A percentile compares a stretch with the other conserved stretches of the same genome.
phyloP scores from a whole-genome alignment of 1,140 invertebrate species.

The Micrasema longulum region DNA sequence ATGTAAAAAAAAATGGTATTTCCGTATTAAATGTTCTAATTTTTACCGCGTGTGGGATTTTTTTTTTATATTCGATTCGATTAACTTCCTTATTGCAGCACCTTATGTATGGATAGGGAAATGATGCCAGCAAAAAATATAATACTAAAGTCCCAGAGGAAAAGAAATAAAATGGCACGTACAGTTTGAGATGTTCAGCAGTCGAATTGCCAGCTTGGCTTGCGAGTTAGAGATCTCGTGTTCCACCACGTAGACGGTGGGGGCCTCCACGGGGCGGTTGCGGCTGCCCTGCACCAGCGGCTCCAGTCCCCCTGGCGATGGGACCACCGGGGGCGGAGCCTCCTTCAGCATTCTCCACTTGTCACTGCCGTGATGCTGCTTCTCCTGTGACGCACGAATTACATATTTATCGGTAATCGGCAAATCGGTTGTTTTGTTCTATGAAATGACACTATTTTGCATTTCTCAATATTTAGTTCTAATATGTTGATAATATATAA shows the following conservation, averaged over 20 bases:
- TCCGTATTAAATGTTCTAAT: no score
- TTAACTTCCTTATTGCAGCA: no score
- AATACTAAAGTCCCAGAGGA: no score
- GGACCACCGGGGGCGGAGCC: conserved; percentile 36
- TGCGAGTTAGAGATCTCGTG: conserved; percentile 67
- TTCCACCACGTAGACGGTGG: conserved; percentile 70
- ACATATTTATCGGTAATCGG: neutral
- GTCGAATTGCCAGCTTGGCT: conserved; percentile 61
- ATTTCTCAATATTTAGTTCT: no score
- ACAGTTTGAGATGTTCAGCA: neutral
- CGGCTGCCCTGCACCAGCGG: conserved; percentile 41
- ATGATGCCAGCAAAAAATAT: no score
- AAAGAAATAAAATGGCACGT: no score
- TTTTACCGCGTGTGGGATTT: no score
- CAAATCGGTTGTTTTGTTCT: neutral
- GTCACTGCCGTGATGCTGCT: neutral
- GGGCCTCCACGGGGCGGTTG: conserved; percentile 57
- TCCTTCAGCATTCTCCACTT: conserved; percentile 29
- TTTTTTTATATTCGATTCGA: no score
- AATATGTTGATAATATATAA: no score
- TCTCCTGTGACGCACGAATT: conserved; percentile 5
- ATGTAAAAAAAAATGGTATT: no score
- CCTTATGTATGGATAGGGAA: no score
- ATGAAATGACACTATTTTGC: no score
- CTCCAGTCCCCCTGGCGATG: conserved; percentile 47